Conservation (phyloP, 2,797 vertebrate species). For the Ceyx erithaca region DNA sequence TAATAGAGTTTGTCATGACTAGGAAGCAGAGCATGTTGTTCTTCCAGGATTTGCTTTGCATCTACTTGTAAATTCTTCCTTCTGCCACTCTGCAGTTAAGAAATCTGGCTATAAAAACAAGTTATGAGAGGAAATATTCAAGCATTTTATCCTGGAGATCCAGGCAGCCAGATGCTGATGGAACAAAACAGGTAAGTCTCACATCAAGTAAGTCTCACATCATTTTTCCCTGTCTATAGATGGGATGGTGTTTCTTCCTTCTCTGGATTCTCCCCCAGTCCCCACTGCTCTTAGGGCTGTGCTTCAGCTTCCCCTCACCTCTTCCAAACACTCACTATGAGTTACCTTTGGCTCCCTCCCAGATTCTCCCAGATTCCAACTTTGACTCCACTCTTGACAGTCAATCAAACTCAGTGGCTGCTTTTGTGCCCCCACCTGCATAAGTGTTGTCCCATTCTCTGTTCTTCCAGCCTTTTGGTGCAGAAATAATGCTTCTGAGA, state of each 20-base stretch:
- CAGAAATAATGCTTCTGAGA: background rate
- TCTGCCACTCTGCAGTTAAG: slow-evolving; percentile 27
- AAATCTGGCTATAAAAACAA: slow-evolving; percentile 56
- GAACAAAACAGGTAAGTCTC: background rate
- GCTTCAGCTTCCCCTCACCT: background rate
- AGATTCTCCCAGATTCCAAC: background rate
- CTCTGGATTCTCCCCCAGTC: background rate
- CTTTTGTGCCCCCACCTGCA: background rate
- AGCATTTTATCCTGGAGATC: background rate
- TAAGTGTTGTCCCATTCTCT: background rate
- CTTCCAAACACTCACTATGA: background rate
- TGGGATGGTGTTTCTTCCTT: background rate
- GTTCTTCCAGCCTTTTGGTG: background rate
- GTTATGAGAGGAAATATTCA: slow-evolving; percentile 35
- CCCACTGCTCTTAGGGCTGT: background rate
- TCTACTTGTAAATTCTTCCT: slow-evolving; percentile 14
- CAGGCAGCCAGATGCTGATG: background rate
- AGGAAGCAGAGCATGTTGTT: slow-evolving; percentile 28
- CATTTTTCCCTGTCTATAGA: accelerated
- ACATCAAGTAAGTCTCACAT: background rate
- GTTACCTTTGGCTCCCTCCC: background rate
- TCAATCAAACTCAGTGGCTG: background rate
- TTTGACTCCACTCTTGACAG: background rate
- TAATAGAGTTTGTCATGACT: background rate
- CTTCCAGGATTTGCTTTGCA: slow-evolving; percentile 27